Percentiles rank a stretch among this genome's conserved stretches.
These are phyloP conservation scores for Steinernema khuongi DNA, from an alignment of 1,140 invertebrate genomes.

Conservation along the genomic window DNA sequence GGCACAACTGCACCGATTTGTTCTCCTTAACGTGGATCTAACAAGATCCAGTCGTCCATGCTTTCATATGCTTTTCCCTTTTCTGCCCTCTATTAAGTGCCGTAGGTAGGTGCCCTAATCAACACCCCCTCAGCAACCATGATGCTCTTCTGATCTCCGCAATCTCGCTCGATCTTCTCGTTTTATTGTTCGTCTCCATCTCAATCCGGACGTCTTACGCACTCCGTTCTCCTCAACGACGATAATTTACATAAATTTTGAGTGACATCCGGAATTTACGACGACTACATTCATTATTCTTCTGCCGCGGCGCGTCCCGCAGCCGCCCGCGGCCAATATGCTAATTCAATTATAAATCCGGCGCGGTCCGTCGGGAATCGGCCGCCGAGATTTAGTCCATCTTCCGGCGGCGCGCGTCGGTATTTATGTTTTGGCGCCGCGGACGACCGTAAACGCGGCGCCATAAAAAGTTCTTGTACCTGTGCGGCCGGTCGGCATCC, in stretches of 20 bases:
- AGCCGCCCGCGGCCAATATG: neutral
- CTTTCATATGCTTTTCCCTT: too few relatives aligned
- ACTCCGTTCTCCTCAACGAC: too few relatives aligned
- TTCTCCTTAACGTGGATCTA: too few relatives aligned
- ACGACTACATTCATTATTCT: slow-evolving; percentile 13
- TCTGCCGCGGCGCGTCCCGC: neutral
- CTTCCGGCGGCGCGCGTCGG: slow-evolving; percentile 13
- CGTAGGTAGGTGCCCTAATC: too few relatives aligned
- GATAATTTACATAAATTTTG: slow-evolving; percentile 12
- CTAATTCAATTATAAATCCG: slow-evolving; percentile 10
- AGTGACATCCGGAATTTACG: slow-evolving; percentile 12
- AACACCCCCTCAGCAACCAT: too few relatives aligned
- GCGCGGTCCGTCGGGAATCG: neutral
- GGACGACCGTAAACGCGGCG: slow-evolving; percentile 2
- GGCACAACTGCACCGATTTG: too few relatives aligned
- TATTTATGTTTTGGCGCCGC: slow-evolving; percentile 9
- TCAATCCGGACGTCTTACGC: too few relatives aligned
- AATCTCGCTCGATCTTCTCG: too few relatives aligned
- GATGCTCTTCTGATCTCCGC: too few relatives aligned
- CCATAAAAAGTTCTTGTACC: neutral
- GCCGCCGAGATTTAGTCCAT: neutral
- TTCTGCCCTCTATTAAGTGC: too few relatives aligned
- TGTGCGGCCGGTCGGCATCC: slow-evolving; percentile 3
- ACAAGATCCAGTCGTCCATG: too few relatives aligned
- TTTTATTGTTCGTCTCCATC: too few relatives aligned